Base-by-base conservation (phyloP, 1,140 invertebrate species). In the Meteorus sp. region DNA sequence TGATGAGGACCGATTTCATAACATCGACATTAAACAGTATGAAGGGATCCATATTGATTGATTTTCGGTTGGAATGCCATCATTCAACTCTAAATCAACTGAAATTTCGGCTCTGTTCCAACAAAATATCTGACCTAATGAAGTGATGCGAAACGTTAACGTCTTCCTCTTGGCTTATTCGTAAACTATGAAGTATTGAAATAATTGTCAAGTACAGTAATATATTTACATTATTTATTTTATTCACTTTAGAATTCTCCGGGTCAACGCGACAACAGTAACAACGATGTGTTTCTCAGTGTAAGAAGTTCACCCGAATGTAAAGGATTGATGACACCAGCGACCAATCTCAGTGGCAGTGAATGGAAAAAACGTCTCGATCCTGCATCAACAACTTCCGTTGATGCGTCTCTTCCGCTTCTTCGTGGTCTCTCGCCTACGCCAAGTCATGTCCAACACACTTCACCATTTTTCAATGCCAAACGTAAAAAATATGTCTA, bases 401-500 rank as follows among this genome's bases (percentile, higher is more conserved):
- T 72, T n/a, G 83, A 82, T 59, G 78, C 83, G 44, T 83, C 81
- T 2, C 66, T 85, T 41, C 84, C 84, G 4, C 74, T 85, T 22
- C 69, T 85, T 11, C 78, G 79, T 53, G 80, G 81, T 9, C 69
- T 84, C n/a, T 82, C 77, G 54, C 78, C 78, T 11, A 81, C 78
- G 15, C 74, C 71, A 13, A 77, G 72, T 48, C 74, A 80, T 23
- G 68, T 72, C 9, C 81, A 76, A 25, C 75, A 79, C 50, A 51
- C 58, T 11, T 80, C 82, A 2, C 83, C 83, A 2, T 82, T 82
- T 55, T 84, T 81, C 66, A 84, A 82, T 56, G 80, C 83, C 1
- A 80, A 83, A 65, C 72, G 83, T 62, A 86, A 86, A 62, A 85
- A 85, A 61, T 85, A 84, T 64, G 80, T 85, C 48, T 86, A 84